Evolutionary conservation across 2,797 vertebrate species (phyloP).

Genomic region (Adelosebastes latens): DNA sequence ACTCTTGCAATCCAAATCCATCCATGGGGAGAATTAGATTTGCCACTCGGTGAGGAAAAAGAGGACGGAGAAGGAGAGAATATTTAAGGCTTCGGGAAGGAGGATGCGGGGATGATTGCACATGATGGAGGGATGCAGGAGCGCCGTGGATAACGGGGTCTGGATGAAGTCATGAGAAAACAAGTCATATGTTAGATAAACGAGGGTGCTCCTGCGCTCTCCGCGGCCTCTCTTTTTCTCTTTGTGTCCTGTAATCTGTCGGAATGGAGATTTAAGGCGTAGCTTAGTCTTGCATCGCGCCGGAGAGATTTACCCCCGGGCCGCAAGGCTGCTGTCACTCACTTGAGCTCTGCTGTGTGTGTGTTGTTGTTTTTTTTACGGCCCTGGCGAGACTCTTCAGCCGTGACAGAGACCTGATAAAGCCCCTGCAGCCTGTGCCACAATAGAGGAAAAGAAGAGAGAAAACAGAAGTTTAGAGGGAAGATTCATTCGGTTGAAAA

Average conservation of each 20-base stretch:
- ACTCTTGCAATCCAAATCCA: conserved; percentile 68
- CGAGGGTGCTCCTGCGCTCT: conserved; percentile 11
- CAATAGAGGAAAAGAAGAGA: conserved; percentile 22
- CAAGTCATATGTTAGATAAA: conserved; percentile 56
- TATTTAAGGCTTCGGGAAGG: conserved; percentile 27
- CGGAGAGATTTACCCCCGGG: conserved; percentile 63
- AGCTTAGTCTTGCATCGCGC: conserved; percentile 63
- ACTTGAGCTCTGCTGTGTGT: conserved; percentile 6
- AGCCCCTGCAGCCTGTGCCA: conserved; percentile 48
- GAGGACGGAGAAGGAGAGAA: conserved; percentile 31
- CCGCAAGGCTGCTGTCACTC: conserved; percentile 60
- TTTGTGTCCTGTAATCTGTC: conserved; percentile 65
- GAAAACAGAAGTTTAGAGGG: conserved; percentile 12
- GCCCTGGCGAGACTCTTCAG: conserved; percentile 64
- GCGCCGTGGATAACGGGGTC: conserved; percentile 16
- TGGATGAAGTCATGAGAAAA: conserved; percentile 58
- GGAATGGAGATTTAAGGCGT: conserved; percentile 69
- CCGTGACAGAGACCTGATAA: conserved; percentile 74
- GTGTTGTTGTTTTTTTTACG: conserved; percentile 25
- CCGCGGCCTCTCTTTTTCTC: conserved; percentile 31
- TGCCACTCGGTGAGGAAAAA: conserved; percentile 30
- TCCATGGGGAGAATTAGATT: conserved; percentile 73
- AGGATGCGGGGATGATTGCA: conserved; percentile 44
- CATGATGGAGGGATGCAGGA: conserved; percentile 40
- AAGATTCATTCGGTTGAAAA: conserved; percentile 22